These are phyloP conservation scores for Psammodynastes pulverulentus DNA, from an alignment of 2,113 vertebrate genomes.

Conservation along the genomic window DNA sequence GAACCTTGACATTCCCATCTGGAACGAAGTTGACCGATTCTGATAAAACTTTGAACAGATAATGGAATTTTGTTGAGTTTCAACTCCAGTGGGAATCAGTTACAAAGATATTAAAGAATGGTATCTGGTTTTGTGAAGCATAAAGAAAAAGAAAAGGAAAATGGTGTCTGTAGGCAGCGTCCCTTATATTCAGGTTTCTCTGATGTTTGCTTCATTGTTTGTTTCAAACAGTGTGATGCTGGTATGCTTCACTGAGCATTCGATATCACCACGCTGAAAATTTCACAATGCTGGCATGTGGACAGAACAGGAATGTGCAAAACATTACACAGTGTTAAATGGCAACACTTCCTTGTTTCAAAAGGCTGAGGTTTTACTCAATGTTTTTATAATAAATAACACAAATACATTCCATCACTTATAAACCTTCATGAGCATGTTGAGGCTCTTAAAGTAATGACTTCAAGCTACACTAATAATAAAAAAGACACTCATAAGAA, in stretches of 20 bases:
- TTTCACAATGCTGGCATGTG: background rate
- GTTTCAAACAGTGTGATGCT: conserved; percentile 59
- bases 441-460: background rate
- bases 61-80: background rate
- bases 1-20: background rate
- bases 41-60: background rate
- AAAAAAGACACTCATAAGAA: background rate
- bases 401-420: background rate
- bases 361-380: background rate
- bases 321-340: background rate
- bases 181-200: conserved; percentile 56
- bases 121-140: background rate
- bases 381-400: background rate
- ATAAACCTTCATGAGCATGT: background rate
- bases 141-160: background rate
- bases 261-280: conserved; percentile 51
- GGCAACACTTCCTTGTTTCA: background rate
- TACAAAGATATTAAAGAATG: background rate
- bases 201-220: conserved; percentile 52
- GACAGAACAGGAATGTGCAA: background rate
- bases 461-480: background rate
- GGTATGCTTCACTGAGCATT: conserved; percentile 61
- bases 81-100: background rate
- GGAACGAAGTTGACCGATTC: background rate
- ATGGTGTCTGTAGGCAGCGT: conserved; percentile 50